Evolutionary conservation across 2,888 invertebrate genomes (phyloP), one percentile per base, ranked within the genome.

Genomic region (Cremastinae sp.): DNA sequence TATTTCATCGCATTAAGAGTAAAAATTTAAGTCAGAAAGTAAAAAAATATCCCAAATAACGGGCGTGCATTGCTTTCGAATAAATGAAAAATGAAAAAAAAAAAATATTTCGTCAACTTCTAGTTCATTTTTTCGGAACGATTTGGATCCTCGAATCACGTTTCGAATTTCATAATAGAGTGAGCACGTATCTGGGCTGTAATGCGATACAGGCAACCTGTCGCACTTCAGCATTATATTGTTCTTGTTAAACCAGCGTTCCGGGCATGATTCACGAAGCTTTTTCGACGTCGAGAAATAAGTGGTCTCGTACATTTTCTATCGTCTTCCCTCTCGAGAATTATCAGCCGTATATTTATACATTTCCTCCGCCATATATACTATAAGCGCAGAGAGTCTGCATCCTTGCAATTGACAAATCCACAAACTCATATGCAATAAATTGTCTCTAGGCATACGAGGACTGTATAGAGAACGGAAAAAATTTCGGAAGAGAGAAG

Each of bases 361-460:
- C n/a, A 36, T 7, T 9, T 10, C 22, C 12, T 9, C 12, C 22
- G 2, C 1, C 38, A 10, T 38, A 9, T 41, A 20, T 41, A 16
- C 0, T 53, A 1, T 12, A 28, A 28, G 5, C 5, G 28, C 28
- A 5, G 34, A 28, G 10, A 41, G 59, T 59, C 16, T 20, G 47
- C 49, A 41, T 49, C 34, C 78, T 73, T 68, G 74, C 84, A 84
- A 87, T 88, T 88, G 88, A 87, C 88, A 88, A 88, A 88, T 87
- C 84, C 82, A 79, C 54, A 81, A 88, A 87, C 88, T 88, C 88
- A 88, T 89, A 88, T 88, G 88, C 87, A 88, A 88, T 88, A 89
- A 89, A 89, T 89, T 85, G 80, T 68, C 45, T 38, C 45, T 22
- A 61, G 79, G 73, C 62, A 73, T 20, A 78, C 82, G 80, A 80